These are phyloP conservation scores for Halesus radiatus DNA, from an alignment of 1,140 invertebrate species.

Conservation along the genomic window DNA sequence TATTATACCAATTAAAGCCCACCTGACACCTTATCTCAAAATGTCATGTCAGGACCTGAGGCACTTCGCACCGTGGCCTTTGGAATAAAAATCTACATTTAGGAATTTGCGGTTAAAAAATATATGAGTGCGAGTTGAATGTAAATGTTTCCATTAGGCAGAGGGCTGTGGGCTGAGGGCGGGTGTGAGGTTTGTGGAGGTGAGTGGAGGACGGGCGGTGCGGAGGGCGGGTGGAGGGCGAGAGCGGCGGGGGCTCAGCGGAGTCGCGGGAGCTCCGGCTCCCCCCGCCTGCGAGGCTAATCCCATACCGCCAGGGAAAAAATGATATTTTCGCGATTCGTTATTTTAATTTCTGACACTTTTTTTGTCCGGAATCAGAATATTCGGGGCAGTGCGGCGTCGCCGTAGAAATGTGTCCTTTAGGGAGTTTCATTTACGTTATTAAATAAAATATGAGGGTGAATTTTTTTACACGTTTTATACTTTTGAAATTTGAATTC, in stretches of 20 bases:
- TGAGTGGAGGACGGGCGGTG: background rate
- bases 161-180: conserved; percentile 16
- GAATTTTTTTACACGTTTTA: conserved; percentile 54
- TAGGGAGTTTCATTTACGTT: conserved; percentile 57
- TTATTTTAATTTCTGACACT: conserved; percentile 59
- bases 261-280: conserved; percentile 6
- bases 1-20: background rate
- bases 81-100: conserved; percentile 48
- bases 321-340: conserved; percentile 56
- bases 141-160: conserved; percentile 55
- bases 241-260: background rate
- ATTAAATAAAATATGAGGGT: conserved; percentile 59
- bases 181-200: background rate
- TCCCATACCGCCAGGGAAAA: conserved; percentile 52
- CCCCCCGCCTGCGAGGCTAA: conserved; percentile 41
- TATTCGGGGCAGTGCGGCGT: conserved; percentile 43
- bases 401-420: conserved; percentile 51
- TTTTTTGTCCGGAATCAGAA: conserved; percentile 54
- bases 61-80: conserved; percentile 22
- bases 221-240: background rate
- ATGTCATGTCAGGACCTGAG: conserved; percentile 3
- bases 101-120: conserved; percentile 52
- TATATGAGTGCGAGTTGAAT: conserved; percentile 53
- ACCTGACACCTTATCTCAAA: conserved; percentile 7
- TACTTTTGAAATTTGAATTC: conserved; percentile 50